Evolutionary conservation across 2,888 invertebrate species (phyloP), one percentile per base, ranked within the genome.

Genomic region (Germaria angustata): DNA sequence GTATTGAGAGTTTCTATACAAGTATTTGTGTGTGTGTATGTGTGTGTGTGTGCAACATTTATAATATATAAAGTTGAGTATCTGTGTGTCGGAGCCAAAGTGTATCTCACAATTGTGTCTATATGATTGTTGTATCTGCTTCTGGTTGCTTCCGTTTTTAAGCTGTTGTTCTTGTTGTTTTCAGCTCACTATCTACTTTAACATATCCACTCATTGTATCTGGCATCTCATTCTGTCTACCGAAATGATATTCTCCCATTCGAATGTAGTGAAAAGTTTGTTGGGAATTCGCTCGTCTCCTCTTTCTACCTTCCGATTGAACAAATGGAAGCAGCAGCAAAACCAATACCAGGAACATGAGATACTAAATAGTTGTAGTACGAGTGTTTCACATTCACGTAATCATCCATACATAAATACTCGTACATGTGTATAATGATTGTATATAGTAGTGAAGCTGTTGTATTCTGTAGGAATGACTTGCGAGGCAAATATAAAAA

Each of bases 151-250:
- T 34, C 61, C 63, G 49, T 13, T 36, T 22, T 63, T 36, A 46
- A n/a, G 20, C 57, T 69, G 53, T 61, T 39, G 13, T 20, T 39
- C 17, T 39, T 57, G 59, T n/a, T 39, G 39, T 22, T 59, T 39
- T 59, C 44, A 53, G 24, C 36, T 66, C 69, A 73, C 77, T 80
- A 80, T 75, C 65, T 79, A 36, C 78, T 80, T 83, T 55, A 81
- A 76, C 84, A 79, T 76, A 79, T 59, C 68, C 75, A 76, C 77
- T 79, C 79, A 63, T 81, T 75, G 80, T 78, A 77, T 80, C 75
- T 83, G 80, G 84, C 84, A 84, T 85, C 85, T 85, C 85, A 81
- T 84, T 86, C 86, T 85, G 69, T 79, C 79, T 75, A 24, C 78
- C 36, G 71, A 57, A 46, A 59, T 75, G 7, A 20, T 11, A 79